A percentile compares a stretch with the other conserved stretches of the same genome.
Evolutionary conservation across 1,140 invertebrate genomes (phyloP).

Genomic region (Heliconius hewitsoni): DNA sequence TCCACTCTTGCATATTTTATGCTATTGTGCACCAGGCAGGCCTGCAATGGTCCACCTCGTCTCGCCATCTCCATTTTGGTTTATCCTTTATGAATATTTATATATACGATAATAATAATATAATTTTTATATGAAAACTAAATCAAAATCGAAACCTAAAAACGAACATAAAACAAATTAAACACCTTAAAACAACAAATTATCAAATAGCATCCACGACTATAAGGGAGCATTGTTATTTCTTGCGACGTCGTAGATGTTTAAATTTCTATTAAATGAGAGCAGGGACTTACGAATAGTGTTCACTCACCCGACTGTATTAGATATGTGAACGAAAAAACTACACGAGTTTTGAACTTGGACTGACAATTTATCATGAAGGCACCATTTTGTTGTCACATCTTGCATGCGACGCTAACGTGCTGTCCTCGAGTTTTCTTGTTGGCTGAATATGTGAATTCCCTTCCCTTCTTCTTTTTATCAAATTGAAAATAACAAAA

Average conservation of each 20-base stretch:
- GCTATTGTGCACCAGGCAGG: too few relatives aligned
- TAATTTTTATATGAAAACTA: not conserved
- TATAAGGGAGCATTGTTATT: not conserved
- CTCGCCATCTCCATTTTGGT: too few relatives aligned
- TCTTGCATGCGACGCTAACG: not conserved
- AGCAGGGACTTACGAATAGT: not conserved
- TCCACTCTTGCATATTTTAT: too few relatives aligned
- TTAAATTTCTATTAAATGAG: not conserved
- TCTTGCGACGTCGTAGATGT: not conserved
- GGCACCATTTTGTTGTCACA: not conserved
- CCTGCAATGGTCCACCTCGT: too few relatives aligned
- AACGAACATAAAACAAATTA: not conserved
- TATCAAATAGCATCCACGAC: not conserved
- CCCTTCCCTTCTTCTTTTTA: too few relatives aligned
- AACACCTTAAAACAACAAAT: not conserved
- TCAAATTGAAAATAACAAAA: too few relatives aligned
- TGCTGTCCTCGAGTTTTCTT: not conserved
- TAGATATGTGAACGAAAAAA: not conserved
- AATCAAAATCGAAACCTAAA: not conserved
- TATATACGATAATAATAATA: too few relatives aligned
- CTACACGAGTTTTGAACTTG: slow-evolving; percentile 5
- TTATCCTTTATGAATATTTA: too few relatives aligned
- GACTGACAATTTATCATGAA: slow-evolving; percentile 11
- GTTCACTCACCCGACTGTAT: not conserved
- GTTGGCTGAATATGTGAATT: not conserved